Conservation (phyloP, 2,113 vertebrate species). For the Tragelaphus buxtoni region DNA sequence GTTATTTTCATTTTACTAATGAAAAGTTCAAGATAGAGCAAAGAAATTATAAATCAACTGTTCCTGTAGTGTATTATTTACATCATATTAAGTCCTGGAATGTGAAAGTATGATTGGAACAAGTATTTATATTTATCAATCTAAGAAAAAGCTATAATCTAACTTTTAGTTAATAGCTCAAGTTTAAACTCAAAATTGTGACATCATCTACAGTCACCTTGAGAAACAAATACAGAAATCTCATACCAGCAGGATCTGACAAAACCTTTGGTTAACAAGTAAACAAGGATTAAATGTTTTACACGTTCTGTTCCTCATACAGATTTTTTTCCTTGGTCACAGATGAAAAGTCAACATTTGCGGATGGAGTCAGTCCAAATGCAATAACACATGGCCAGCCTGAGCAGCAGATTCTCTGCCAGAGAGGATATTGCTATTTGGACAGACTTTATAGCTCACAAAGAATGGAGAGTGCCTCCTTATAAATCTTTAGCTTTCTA, state of each 20-base stretch:
- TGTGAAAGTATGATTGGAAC: slow-evolving; percentile 23
- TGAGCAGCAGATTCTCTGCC: slow-evolving; percentile 67
- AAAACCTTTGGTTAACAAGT: slow-evolving; percentile 73
- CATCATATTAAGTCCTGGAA: not conserved
- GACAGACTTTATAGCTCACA: slow-evolving; percentile 63
- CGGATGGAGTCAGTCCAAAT: slow-evolving; percentile 76
- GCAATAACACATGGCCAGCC: slow-evolving; percentile 65
- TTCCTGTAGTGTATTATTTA: not conserved
- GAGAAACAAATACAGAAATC: slow-evolving; percentile 52
- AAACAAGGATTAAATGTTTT: slow-evolving; percentile 80
- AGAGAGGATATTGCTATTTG: slow-evolving; percentile 75
- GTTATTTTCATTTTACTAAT: not conserved
- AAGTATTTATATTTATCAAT: slow-evolving; percentile 34
- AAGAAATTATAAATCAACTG: not conserved
- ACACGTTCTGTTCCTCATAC: slow-evolving; percentile 61
- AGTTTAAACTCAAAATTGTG: slow-evolving; percentile 29
- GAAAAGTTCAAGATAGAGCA: not conserved
- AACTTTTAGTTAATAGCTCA: slow-evolving; percentile 50
- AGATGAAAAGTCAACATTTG: slow-evolving; percentile 81
- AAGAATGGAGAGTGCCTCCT: slow-evolving; percentile 59
- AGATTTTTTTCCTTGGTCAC: slow-evolving; percentile 72
- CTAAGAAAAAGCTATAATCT: not conserved
- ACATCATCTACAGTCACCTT: slow-evolving; percentile 69
- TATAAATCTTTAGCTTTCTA: slow-evolving; percentile 63
- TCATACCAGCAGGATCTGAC: slow-evolving; percentile 61